Evolutionary conservation across 1,140 invertebrate species (phyloP), one percentile per base, ranked within the genome.

Genomic region (Formica selysi): DNA sequence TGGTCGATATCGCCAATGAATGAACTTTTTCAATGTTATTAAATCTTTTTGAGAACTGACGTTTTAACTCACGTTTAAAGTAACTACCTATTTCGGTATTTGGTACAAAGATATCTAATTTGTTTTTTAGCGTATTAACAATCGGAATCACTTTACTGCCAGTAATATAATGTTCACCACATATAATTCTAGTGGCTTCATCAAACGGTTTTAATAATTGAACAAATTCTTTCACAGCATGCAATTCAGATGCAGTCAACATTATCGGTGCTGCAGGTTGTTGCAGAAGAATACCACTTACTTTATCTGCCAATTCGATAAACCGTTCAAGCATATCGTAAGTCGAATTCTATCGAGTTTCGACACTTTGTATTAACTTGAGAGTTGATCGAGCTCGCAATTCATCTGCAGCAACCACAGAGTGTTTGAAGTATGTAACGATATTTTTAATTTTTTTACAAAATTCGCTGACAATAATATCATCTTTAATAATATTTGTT

Each of bases 51-150:
- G 19, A 29, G 48, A 54, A 71, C 0, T 71, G 8, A 71, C 4
- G 19, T 71, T 29, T 0, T 29, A 29, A 29, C 26, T 29, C 26
- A 71, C 0, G 16, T 71, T 71, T 59, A 54, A 71, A 71, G 19
- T 71, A 0, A 71, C n/a, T 48, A 48, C 68, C 68, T 71, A 71
- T 71, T 71, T 71, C 48, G 54, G 26, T 71, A 6, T 5, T 54
- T n/a, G 68, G 48, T 54, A 6, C 1, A 54, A 54, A 29, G 4
- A 54, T 32, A n/a, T 13, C 3, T 54, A 71, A 36, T 54, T 71
- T 71, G 19, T 71, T 54, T 71, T 54, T 71, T 54, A 71, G 4
- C 22, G 29, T 71, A 71, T 71, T 32, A n/a, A 71, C 36, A 32
- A 71, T 71, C 4, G 48, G 29, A 54, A 71, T 71, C 16, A 71